Conservation (phyloP, 1,140 invertebrate genomes). For the Papilio dardanus region DNA sequence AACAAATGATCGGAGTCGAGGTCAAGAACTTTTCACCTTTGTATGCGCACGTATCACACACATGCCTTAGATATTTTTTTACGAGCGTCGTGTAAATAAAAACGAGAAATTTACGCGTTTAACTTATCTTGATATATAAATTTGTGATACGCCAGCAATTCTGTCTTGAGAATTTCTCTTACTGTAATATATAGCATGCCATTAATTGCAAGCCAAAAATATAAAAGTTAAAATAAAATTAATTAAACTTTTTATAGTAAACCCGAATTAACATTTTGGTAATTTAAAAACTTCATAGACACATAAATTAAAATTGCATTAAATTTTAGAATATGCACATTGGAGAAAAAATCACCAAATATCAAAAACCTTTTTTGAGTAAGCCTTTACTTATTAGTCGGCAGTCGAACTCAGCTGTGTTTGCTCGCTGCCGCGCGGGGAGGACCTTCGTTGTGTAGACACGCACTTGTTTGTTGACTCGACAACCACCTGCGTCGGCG, state of each 20-base stretch:
- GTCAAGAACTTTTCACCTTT: constrained; percentile 35
- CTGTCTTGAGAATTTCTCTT: constrained; percentile 10
- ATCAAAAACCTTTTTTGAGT: not conserved
- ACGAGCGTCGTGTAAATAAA: constrained; percentile 25
- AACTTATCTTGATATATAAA: constrained; percentile 26
- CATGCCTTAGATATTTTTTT: constrained; percentile 27
- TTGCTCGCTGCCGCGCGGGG: not conserved
- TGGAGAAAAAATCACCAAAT: too few relatives aligned
- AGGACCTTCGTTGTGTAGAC: constrained; percentile 24
- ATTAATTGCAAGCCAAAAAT: constrained; percentile 5
- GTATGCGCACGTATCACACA: constrained; percentile 13
- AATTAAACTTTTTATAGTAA: not conserved
- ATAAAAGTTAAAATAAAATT: not conserved
- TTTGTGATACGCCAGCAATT: constrained; percentile 14
- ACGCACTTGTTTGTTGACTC: constrained; percentile 33
- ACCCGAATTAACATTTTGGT: not conserved
- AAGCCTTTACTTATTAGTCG: not conserved
- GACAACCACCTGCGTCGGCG: constrained; percentile 36
- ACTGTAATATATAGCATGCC: constrained; percentile 20
- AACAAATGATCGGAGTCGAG: constrained; percentile 6
- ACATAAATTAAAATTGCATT: not conserved
- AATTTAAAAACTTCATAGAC: not conserved
- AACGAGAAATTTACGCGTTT: constrained; percentile 23
- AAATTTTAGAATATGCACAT: too few relatives aligned
- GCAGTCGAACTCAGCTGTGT: constrained; percentile 23